Base-by-base conservation (phyloP, 2,797 vertebrate genomes). In the Anniella stebbinsi region DNA sequence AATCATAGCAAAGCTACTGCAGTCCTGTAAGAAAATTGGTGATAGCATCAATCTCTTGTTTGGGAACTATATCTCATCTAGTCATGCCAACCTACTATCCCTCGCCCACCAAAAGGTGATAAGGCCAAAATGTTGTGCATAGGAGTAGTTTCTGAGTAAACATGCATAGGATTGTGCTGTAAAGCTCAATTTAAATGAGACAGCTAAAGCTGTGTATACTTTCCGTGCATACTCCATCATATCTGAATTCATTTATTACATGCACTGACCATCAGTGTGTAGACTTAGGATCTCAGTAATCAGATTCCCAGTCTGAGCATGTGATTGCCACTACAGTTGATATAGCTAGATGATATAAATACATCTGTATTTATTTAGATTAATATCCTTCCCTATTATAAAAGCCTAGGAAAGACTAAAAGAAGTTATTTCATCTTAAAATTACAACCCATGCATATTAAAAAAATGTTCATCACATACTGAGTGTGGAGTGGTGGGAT, bases 401-500 rank as follows among this genome's bases (percentile, higher is more conserved):
- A 75, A 38, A 75, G 15, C 48, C 51, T 33, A 73, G 28, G 45
- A 9, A 4, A 60, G 10, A 41, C 28, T 60, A 70, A 48, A 23
- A 12, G 7, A 70, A 70, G 15, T 57, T 57, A 51, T n/a, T 48
- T 70, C 45, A 48, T 21, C 30, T 13, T 33, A 51, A 51, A 28
- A 36, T 75, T 9, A 48, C 21, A 48, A 45, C 23, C 72, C 13
- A 25, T 87, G 15, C 28, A 70, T 12, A 81, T 54, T 30, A 57
- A 10, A 84, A 10, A 84, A 54, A 85, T n/a, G 5, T n/a, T 75
- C 18, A 28, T 86, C 13, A 86, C 38, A 57, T 86, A 76, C 13
- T 38, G 36, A 36, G 3, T 5, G 5, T 0, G 0, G 69, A 0
- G 7, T 54, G 67, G 69, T 18, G 23, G 54, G 7, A 0, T 17